Evolutionary conservation across 1,140 invertebrate species (phyloP), one percentile per base, ranked within the genome.

Genomic region (Melipona quadrifasciata): DNA sequence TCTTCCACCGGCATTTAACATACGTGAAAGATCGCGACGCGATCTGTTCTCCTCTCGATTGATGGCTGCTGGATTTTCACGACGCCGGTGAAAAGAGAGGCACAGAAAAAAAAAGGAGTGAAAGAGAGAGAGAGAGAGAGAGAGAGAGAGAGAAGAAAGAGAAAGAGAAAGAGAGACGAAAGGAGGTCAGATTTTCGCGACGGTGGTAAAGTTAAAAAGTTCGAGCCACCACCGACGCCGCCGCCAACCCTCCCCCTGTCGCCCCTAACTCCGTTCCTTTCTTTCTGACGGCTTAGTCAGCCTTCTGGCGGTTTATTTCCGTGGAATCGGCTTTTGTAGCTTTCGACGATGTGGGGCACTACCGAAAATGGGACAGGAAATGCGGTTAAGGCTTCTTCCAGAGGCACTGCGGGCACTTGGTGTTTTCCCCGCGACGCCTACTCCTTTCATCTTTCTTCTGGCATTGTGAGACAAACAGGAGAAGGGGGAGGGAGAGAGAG

Each of bases 311-410:
- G 86, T 90, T 90, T 90, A 90, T 87, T 90, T 86, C 83, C 83
- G 83, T 80, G 82, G 80, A 90, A 90, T 90, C 81, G 86, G 83
- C 88, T 90, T 90, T 90, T 82, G 77, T 88, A 75, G 57, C 81
- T 87, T 80, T 90, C 75, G 39, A 58, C 86, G 68, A 71, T 87
- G 70, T 76, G 76, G 89, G 67, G 68, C 80, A 82, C 74, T 78
- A 65, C 58, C 53, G 73, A 89, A 90, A 90, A 90, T 90, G 68
- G 80, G 76, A 85, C 82, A 83, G 82, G 77, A 89, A 90, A 90
- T 89, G 88, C 88, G 86, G 86, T 90, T 90, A 87, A 90, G 82
- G 82, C 85, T 84, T 84, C 85, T 75, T 83, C 58, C 81, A 65
- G 61, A 73, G 85, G 68, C 57, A 81, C 70, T 83, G 73, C 87